phyloP scores from a whole-genome alignment of 1,140 invertebrate species.

The Sitophilus oryzae region DNA sequence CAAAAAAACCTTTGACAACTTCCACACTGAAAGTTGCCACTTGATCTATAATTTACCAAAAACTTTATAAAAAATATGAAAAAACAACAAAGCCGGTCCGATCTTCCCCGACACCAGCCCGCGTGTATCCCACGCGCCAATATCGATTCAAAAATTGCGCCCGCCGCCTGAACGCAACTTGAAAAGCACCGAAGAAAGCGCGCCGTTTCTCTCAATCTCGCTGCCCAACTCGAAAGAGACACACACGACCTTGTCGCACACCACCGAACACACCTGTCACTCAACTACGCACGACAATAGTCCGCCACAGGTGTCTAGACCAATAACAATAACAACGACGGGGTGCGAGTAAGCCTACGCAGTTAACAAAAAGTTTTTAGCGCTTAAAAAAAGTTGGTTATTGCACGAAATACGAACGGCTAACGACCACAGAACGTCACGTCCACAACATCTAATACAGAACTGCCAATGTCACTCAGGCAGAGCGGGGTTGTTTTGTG shows the following conservation, averaged over 20 bases:
- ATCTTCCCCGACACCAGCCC: no score
- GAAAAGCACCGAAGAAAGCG: no score
- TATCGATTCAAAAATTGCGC: not conserved
- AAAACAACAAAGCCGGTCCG: no score
- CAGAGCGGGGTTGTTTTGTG: constrained; percentile 34
- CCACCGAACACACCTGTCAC: not conserved
- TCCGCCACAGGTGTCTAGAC: constrained; percentile 7
- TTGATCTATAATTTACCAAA: no score
- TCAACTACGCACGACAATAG: not conserved
- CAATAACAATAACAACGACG: not conserved
- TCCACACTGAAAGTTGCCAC: no score
- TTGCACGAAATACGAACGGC: constrained; percentile 20
- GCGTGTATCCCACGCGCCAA: not conserved
- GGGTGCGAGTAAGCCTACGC: not conserved
- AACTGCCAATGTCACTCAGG: constrained; percentile 39
- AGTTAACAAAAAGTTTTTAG: no score
- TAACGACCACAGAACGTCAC: constrained; percentile 44
- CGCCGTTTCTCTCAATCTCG: no score
- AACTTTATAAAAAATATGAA: no score
- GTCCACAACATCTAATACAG: constrained; percentile 44
- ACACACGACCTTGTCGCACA: no score
- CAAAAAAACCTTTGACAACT: no score
- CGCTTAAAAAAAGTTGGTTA: no score
- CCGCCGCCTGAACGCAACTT: not conserved
- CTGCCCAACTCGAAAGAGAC: not conserved